Evolutionary conservation across 1,140 invertebrate species (phyloP), one percentile per base, ranked within the genome.

Genomic region (Sminthurinus signatus): DNA sequence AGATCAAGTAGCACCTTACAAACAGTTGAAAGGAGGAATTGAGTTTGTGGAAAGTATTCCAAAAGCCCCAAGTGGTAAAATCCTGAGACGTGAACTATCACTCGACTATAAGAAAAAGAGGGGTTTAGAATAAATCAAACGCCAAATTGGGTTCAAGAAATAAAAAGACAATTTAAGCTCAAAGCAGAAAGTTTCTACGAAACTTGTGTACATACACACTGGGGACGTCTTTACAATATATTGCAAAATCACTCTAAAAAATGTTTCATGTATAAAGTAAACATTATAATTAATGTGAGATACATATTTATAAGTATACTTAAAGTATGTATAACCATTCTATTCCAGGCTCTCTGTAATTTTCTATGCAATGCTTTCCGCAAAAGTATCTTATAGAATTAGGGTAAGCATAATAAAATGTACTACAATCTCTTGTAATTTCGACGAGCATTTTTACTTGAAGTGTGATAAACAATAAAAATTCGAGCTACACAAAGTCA

Each of bases 31-130:
- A 50, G 78, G 76, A 19, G 77, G 78, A 10, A 74, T 80, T 23
- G 69, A 72, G 51, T 80, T 80, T 68, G 46, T 78, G 1, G 76
- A 82, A 1, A 71, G 67, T n/a, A 82, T 88, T 70, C 85, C 86
- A 0, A 86, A 85, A 75, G 85, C 80, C 75, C 65, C 83, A 1
- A 80, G 80, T n/a, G 86, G 86, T 15, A 88, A 88, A 75, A 85
- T 87, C 69, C 74, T 87, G 21, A 75, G 84, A 68, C 78, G 74
- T 15, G 63, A 73, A 28, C 62, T 80, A n/a, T 71, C 63, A 14
- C 91, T 15, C 23, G 62, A 28, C 21, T 65, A 60, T 17, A 39
- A 44, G 27, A 60, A 60, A 54, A n/a, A 29, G 39, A n/a, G 31
- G 4, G 19, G 56, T 39, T 51, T 57, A 10, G 5, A 32, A 5